A percentile compares a stretch with the other conserved stretches of the same genome.
These are phyloP conservation scores for Bos indicus DNA, from an alignment of 2,113 vertebrate species.

Conservation along the genomic window DNA sequence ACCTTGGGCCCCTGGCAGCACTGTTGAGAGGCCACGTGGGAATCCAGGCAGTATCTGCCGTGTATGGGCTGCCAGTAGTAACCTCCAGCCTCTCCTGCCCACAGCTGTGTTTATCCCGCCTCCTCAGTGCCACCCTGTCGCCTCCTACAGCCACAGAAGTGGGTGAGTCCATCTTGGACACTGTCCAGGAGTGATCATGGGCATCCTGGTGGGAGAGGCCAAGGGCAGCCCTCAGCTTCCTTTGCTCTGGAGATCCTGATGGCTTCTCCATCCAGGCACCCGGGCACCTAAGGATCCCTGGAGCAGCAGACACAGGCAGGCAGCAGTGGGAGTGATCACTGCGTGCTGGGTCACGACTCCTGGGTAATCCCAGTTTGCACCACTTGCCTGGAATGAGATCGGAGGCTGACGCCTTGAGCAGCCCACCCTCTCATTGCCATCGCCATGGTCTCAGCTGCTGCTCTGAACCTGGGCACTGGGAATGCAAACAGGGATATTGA, in stretches of 20 bases:
- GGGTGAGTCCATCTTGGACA: not conserved
- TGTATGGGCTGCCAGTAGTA: not conserved
- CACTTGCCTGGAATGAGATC: not conserved
- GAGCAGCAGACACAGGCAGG: not conserved
- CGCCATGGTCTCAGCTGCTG: not conserved
- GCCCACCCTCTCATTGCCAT: not conserved
- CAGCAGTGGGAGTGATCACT: fast-evolving
- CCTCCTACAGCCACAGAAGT: not conserved
- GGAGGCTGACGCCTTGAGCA: not conserved
- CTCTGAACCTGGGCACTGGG: not conserved
- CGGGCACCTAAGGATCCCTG: not conserved
- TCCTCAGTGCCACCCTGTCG: not conserved
- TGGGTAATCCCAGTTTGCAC: not conserved
- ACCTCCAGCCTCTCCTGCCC: not conserved
- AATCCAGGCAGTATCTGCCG: not conserved
- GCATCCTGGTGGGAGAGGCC: not conserved
- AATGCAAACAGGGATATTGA: not conserved
- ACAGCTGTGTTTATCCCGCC: not conserved
- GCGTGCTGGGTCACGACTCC: fast-evolving
- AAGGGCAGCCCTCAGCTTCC: not conserved
- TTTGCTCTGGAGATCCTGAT: not conserved
- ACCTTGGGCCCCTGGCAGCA: not conserved
- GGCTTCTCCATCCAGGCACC: not conserved
- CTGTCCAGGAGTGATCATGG: not conserved
- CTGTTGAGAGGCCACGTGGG: not conserved